phyloP scores from a whole-genome alignment of 2,113 vertebrate genomes.

The Daphoenositta chrysoptera region DNA sequence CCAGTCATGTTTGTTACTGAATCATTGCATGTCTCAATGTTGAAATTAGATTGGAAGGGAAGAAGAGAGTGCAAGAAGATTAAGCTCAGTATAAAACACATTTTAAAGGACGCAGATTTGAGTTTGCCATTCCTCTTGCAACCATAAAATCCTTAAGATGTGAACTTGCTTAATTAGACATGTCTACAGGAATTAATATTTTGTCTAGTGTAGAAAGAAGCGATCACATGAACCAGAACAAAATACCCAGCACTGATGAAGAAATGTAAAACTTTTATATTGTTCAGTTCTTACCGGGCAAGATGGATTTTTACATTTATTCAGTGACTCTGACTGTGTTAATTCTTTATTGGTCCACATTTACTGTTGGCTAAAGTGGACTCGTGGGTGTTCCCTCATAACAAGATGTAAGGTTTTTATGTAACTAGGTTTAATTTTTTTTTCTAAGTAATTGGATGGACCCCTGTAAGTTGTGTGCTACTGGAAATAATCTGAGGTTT shows the following conservation, averaged over 20 bases:
- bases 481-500: neutral
- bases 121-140: neutral
- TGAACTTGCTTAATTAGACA: neutral
- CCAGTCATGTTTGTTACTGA: constrained; percentile 66
- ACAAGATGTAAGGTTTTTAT: neutral
- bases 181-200: neutral
- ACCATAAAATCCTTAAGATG: neutral
- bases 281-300: neutral
- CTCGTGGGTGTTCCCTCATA: neutral
- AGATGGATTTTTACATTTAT: neutral
- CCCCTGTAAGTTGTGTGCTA: neutral
- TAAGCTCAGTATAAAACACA: constrained; percentile 9
- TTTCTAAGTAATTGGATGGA: neutral
- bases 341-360: neutral
- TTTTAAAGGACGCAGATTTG: neutral
- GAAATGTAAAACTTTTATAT: neutral
- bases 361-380: neutral
- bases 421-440: neutral
- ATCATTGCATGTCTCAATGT: constrained; percentile 51
- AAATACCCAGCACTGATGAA: neutral
- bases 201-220: neutral
- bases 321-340: neutral
- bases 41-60: constrained; percentile 46
- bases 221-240: neutral
- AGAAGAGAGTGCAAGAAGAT: neutral